These are phyloP conservation scores for Nemapogon koenigi DNA, from an alignment of 2,888 invertebrate species.

Conservation along the genomic window DNA sequence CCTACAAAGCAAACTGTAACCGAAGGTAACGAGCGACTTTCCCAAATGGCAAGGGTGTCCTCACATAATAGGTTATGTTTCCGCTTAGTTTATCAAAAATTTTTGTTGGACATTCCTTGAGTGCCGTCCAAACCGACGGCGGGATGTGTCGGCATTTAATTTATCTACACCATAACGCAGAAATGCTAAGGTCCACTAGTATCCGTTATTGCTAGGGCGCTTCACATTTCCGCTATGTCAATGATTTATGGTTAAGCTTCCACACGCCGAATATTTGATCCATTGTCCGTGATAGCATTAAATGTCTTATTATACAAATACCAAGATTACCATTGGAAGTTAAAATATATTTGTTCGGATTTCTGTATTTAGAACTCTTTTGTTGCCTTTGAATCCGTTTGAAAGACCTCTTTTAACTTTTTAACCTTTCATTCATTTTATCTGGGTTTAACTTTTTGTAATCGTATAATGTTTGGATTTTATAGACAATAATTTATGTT, in stretches of 20 bases:
- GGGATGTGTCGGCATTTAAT: constrained; percentile 59
- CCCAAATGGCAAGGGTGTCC: constrained; percentile 30
- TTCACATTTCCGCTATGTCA: constrained; percentile 60
- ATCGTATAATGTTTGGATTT: too few relatives aligned
- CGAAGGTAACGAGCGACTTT: constrained; percentile 8
- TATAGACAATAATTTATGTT: too few relatives aligned
- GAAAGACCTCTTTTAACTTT: too few relatives aligned
- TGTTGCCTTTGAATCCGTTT: too few relatives aligned
- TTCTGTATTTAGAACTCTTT: too few relatives aligned
- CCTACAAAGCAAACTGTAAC: constrained; percentile 8
- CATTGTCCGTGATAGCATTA: constrained; percentile 4
- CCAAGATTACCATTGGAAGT: too few relatives aligned
- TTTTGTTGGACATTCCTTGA: constrained; percentile 58
- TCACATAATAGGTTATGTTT: constrained; percentile 58
- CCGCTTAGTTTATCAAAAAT: constrained; percentile 61
- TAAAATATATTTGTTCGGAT: too few relatives aligned
- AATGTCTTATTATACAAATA: too few relatives aligned
- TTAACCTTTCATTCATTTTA: too few relatives aligned
- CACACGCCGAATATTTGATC: constrained; percentile 3
- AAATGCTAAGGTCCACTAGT: constrained; percentile 21
- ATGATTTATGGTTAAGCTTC: constrained; percentile 42
- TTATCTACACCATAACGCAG: constrained; percentile 55
- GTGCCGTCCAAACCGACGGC: constrained; percentile 36
- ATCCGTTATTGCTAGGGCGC: constrained; percentile 45
- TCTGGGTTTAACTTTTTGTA: too few relatives aligned